These are phyloP conservation scores for Ichneumoninae sp. DNA, from an alignment of 2,888 invertebrate species.

Conservation along the genomic window DNA sequence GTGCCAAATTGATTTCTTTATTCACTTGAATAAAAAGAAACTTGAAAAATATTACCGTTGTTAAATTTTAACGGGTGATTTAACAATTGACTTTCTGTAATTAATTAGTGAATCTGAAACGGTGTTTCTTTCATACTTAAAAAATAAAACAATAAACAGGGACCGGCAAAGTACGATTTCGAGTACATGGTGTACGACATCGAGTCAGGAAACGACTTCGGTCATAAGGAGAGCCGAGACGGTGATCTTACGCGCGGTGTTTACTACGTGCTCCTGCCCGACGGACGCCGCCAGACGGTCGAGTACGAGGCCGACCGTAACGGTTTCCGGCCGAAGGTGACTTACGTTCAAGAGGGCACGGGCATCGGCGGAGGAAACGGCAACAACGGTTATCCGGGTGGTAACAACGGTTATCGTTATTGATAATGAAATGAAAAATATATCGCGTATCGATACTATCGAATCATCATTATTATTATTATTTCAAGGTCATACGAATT, in stretches of 20 bases:
- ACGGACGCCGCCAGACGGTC: slow-evolving; percentile 86
- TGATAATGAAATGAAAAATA: slow-evolving; percentile 53
- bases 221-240: slow-evolving; percentile 83
- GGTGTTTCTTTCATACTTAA: background rate
- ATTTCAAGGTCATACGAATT: slow-evolving; percentile 33
- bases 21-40: too few relatives aligned
- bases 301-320: slow-evolving; percentile 89
- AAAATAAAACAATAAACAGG: slow-evolving; percentile 71
- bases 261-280: slow-evolving; percentile 84
- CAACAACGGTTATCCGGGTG: slow-evolving; percentile 67
- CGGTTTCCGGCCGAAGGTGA: slow-evolving; percentile 89
- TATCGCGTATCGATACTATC: background rate
- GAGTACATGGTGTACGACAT: slow-evolving; percentile 83
- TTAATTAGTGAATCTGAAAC: too few relatives aligned
- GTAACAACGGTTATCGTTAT: slow-evolving; percentile 73
- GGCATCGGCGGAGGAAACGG: slow-evolving; percentile 70
- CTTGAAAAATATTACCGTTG: too few relatives aligned
- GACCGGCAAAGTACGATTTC: slow-evolving; percentile 84
- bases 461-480: slow-evolving; percentile 20
- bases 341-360: slow-evolving; percentile 86
- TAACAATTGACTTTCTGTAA: too few relatives aligned
- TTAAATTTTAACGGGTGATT: too few relatives aligned
- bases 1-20: too few relatives aligned
- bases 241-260: slow-evolving; percentile 82
- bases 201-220: slow-evolving; percentile 82